Base-by-base conservation (phyloP, 2,888 invertebrate species). In the Amaurobius ferox region DNA sequence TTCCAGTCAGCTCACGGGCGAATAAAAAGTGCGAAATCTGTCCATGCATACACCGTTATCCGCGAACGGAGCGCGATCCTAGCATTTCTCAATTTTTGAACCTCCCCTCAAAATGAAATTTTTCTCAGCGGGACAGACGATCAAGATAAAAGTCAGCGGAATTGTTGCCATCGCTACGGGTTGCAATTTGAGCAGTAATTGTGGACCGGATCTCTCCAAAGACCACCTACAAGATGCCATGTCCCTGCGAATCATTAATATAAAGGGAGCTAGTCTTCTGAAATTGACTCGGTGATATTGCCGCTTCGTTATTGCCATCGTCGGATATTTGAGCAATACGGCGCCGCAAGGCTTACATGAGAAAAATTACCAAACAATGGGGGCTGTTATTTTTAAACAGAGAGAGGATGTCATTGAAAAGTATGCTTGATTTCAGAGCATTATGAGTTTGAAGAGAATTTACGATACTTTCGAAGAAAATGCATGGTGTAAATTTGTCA, bases 151-250 rank as follows among this genome's bases (percentile, higher is more conserved):
- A 73, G 48, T 32, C 11, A 39, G 16, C 48, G 11, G 48, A 44
- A 74, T 74, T 61, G 68, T 28, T 16, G 62, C 39, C 48, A 40
- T 68, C 66, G 67, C 29, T 61, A 26, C 74, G 62, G 23, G 19
- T 66, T 32, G 35, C 81, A 74, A 76, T 76, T 70, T 77, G 76
- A 71, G 76, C 67, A 35, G 64, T 83, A 83, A 83, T 83, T 83
- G 83, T 64, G 39, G 71, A 64, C 40, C 70, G 55, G 64, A 76
- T 44, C 62, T 66, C 40, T 66, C 39, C 19, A 55, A 70, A 76
- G 76, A 64, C 83, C 83, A 77, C 76, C 76, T 77, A 83, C 76
- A 35, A 64, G 13, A 71, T 64, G 64, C 48, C 70, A 76, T 81
- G 71, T 64, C 35, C 23, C 62, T 62, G 23, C 67, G 30, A 9